Evolutionary conservation across 2,888 invertebrate species (phyloP).

Genomic region (Sarcophaga variegata): DNA sequence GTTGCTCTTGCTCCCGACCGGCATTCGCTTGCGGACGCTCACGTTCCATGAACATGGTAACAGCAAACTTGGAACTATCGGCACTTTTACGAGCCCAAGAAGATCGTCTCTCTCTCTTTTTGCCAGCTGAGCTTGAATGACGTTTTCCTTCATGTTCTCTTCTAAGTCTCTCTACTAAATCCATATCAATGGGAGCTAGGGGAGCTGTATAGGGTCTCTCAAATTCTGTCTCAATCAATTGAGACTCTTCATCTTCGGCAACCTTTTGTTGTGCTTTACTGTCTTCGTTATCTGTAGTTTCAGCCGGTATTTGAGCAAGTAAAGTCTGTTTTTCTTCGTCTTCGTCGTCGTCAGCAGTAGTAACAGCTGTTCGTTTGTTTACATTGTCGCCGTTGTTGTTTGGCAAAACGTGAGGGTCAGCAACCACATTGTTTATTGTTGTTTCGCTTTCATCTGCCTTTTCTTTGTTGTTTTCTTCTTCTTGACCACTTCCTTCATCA

Average conservation of each 20-base stretch:
- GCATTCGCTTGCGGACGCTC: slow-evolving; percentile 43
- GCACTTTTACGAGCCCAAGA: slow-evolving; percentile 51
- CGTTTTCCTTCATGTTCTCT: slow-evolving; percentile 52
- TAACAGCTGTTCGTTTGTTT: slow-evolving; percentile 61
- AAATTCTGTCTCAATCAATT: slow-evolving; percentile 55
- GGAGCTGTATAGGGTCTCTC: slow-evolving; percentile 74
- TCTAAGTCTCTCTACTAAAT: slow-evolving; percentile 62
- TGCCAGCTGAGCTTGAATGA: slow-evolving; percentile 35
- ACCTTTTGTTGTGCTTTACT: neutral
- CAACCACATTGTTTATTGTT: slow-evolving; percentile 31
- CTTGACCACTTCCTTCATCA: slow-evolving; percentile 36
- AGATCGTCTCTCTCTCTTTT: slow-evolving; percentile 39
- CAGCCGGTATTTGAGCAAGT: slow-evolving; percentile 28
- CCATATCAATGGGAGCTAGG: slow-evolving; percentile 73
- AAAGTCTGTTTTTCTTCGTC: slow-evolving; percentile 40
- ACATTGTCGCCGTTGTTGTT: slow-evolving; percentile 35
- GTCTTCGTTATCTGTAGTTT: slow-evolving; percentile 17
- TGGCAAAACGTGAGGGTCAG: slow-evolving; percentile 40
- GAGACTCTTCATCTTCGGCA: slow-evolving; percentile 60
- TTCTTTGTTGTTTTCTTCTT: slow-evolving; percentile 1
- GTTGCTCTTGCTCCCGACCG: slow-evolving; percentile 31
- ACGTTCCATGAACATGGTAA: slow-evolving; percentile 49
- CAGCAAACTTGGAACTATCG: slow-evolving; percentile 34
- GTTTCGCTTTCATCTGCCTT: slow-evolving; percentile 9
- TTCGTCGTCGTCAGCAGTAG: neutral